phyloP scores from a whole-genome alignment of 2,888 invertebrate species.

The Nemoura dubitans region DNA sequence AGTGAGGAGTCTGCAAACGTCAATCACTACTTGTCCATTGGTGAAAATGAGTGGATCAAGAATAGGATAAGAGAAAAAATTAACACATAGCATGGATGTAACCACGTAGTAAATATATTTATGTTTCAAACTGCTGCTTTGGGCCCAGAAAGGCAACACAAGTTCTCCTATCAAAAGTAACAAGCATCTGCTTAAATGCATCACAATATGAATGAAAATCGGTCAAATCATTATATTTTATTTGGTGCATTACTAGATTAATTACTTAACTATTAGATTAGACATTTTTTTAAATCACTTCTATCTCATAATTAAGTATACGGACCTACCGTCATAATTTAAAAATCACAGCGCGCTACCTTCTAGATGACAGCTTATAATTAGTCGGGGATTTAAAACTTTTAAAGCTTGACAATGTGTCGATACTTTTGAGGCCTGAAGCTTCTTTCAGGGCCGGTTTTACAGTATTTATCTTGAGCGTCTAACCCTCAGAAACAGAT shows the following conservation, averaged over 20 bases:
- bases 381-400: neutral
- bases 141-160: neutral
- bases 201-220: neutral
- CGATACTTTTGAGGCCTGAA: neutral
- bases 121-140: neutral
- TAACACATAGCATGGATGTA: neutral
- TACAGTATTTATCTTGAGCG: too few relatives aligned
- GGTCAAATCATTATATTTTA: neutral
- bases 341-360: slow-evolving; percentile 30
- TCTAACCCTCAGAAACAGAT: too few relatives aligned
- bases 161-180: neutral
- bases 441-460: too few relatives aligned
- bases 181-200: neutral
- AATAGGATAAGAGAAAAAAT: neutral
- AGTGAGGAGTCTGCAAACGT: too few relatives aligned
- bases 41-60: neutral
- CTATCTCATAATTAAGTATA: neutral
- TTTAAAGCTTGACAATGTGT: neutral
- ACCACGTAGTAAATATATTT: neutral
- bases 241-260: slow-evolving; percentile 3
- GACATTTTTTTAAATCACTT: neutral
- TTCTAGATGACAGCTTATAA: neutral
- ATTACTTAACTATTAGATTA: neutral
- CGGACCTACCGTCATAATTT: neutral
- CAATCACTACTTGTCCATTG: too few relatives aligned